phyloP scores from a whole-genome alignment of 2,113 vertebrate genomes.

The Asarcornis scutulata region DNA sequence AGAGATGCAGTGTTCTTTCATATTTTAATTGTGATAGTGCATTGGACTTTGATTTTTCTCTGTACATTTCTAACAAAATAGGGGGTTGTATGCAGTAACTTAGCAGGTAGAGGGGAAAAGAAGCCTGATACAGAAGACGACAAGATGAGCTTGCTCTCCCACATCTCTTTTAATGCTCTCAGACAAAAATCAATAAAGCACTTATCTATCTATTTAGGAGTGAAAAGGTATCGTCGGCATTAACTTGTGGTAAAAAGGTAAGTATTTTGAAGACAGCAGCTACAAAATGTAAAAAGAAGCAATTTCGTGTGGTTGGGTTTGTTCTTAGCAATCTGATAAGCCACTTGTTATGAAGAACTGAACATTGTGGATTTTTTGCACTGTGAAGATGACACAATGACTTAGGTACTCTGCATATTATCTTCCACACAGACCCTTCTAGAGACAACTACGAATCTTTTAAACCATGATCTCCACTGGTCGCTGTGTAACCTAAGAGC shows the following conservation, averaged over 20 bases:
- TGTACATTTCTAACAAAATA: neutral
- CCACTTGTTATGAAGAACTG: neutral
- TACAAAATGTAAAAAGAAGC: neutral
- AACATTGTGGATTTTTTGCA: neutral
- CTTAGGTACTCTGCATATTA: neutral
- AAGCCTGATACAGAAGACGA: neutral
- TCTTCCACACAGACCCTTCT: conserved; percentile 85
- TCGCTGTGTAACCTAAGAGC: conserved; percentile 93
- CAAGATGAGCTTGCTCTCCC: neutral
- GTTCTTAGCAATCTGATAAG: neutral
- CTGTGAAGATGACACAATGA: neutral
- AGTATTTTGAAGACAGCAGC: neutral
- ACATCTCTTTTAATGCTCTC: neutral
- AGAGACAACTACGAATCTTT: conserved; percentile 92
- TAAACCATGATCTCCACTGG: conserved; percentile 98
- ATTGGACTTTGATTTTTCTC: conserved; percentile 3
- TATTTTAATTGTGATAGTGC: neutral
- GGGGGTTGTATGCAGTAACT: neutral
- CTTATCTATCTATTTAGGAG: neutral
- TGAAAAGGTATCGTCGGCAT: neutral
- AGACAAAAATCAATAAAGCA: conserved; percentile 11
- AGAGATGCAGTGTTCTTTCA: rapidly evolving
- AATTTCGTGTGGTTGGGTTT: conserved; percentile 26
- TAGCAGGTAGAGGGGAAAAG: neutral
- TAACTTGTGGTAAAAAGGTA: neutral